Conservation (phyloP, 2,113 vertebrate genomes). For the Nothocercus julius region DNA sequence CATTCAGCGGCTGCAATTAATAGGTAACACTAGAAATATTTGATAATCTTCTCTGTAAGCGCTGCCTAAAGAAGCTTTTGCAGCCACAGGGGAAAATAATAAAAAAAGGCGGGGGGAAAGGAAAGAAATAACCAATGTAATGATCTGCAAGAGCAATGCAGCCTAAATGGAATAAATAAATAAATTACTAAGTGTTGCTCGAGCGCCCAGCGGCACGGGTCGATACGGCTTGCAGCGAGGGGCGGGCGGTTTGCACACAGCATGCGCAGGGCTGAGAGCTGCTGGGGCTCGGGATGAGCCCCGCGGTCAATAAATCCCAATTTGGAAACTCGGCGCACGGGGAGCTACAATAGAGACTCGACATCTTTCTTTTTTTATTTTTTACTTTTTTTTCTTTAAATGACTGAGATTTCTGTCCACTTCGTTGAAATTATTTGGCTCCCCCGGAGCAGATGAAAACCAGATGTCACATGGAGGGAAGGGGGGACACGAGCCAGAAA, state of each 20-base stretch:
- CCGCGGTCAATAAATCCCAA: not conserved
- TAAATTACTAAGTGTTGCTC: not conserved
- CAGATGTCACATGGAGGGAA: slow-evolving; percentile 44
- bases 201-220: rapidly evolving
- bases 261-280: not conserved
- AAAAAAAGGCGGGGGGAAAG: not conserved
- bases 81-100: not conserved
- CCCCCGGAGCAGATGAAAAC: slow-evolving; percentile 50
- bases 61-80: not conserved
- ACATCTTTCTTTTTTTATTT: too few species aligned
- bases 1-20: rapidly evolving
- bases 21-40: not conserved
- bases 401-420: not conserved
- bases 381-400: not conserved
- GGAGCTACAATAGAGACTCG: too few species aligned
- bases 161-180: not conserved
- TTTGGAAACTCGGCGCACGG: too few species aligned
- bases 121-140: rapidly evolving
- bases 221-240: rapidly evolving
- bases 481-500: not conserved
- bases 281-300: not conserved
- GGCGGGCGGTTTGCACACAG: rapidly evolving
- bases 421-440: slow-evolving; percentile 37
- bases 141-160: rapidly evolving
- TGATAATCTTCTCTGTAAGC: too few species aligned